Percentiles rank a stretch among this genome's conserved stretches.
These are phyloP conservation scores for Deroptyus accipitrinus DNA, from an alignment of 2,113 vertebrate species.

Conservation along the genomic window DNA sequence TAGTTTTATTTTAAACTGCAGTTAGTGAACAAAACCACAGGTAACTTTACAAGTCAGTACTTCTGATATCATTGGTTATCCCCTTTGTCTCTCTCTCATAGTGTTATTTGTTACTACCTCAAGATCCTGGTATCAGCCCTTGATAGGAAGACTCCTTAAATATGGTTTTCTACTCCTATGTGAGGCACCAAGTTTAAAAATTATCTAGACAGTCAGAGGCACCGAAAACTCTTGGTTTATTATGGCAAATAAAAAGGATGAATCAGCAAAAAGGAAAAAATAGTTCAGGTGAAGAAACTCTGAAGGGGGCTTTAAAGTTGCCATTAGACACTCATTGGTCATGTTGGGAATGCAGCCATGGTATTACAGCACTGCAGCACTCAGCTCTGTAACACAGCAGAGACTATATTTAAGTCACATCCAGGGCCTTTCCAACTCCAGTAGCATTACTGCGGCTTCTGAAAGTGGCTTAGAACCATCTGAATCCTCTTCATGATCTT, in stretches of 20 bases:
- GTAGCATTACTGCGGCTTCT: background rate
- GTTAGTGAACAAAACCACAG: background rate
- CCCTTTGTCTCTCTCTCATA: background rate
- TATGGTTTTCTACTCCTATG: fast-evolving
- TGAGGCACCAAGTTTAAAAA: background rate
- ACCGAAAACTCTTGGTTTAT: background rate
- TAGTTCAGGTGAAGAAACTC: background rate
- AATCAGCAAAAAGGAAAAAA: background rate
- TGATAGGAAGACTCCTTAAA: background rate
- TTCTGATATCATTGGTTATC: background rate
- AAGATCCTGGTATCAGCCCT: background rate
- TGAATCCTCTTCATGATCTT: background rate
- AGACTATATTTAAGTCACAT: background rate
- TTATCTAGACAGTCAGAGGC: background rate
- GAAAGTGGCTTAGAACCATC: background rate
- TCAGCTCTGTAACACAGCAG: background rate
- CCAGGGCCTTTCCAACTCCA: background rate
- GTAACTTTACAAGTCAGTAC: background rate
- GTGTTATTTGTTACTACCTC: background rate
- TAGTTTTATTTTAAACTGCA: background rate
- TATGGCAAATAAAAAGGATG: background rate
- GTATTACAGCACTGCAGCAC: background rate
- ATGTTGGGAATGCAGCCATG: background rate
- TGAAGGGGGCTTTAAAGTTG: background rate
- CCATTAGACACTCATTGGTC: background rate